Base-by-base conservation (phyloP, 2,113 vertebrate genomes). In the Benitochromis conjunctus region DNA sequence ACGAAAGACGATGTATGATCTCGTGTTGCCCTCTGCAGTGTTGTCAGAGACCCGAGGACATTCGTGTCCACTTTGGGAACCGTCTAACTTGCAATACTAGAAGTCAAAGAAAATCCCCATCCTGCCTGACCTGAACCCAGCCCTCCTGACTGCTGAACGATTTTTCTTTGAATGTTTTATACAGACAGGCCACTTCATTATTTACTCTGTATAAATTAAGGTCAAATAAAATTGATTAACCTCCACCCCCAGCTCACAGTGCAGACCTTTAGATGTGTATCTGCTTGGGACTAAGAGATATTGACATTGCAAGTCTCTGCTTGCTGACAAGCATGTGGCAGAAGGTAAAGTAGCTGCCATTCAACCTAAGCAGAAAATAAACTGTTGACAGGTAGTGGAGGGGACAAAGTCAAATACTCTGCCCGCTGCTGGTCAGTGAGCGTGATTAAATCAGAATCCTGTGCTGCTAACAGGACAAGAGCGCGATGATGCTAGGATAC, bases 181-280 rank as follows among this genome's bases (percentile, higher is more conserved):
- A 93, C 87, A 92, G 80, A 83, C 56, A 74, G 79, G 84, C 56
- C 80, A 89, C 66, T 94, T 93, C 93, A 95, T 95, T 94, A 94
- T 95, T 94, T 95, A 93, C 94, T 88, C 91, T 79, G 92, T 83
- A 90, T 95, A 94, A 93, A 94, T 95, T 94, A 92, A 92, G 87
- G 87, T 93, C 90, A 91, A 82, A 92, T 92, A 34, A 82, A 93
- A 94, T 94, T 94, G 94, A 95, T 94, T 91, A 91, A 90, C 81
- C 85, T 83, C 83, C 83, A 76, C 87, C 74, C 80, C 69, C 46
- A 81, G 87, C 86, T 92, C 89, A 89, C 57, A 58, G 60, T 31
- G 83, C 78, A 91, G 87, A 78, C 92, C 91, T 91, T 93, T 92
- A 92, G 90, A 94, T 91, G 88, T 80, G 82, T 86, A 92, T 93